Conservation (phyloP, 2,888 invertebrate species). For the Brachynemurus nebulosus region DNA sequence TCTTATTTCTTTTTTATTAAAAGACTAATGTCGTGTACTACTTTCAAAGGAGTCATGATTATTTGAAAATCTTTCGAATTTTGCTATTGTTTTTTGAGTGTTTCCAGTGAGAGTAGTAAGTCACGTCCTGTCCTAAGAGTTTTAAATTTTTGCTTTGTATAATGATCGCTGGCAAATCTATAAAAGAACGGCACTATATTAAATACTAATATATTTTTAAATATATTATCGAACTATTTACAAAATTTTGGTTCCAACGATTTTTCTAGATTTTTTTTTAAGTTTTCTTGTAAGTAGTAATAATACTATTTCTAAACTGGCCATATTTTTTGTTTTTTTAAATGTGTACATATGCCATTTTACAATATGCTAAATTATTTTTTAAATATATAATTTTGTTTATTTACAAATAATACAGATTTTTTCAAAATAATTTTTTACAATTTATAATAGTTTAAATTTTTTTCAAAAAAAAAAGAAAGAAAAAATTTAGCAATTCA, state of each 20-base stretch:
- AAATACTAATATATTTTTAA: conserved; percentile 6
- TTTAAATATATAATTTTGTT: conserved; percentile 7
- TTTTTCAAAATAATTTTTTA: conserved; percentile 28
- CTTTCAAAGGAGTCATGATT: too few species aligned
- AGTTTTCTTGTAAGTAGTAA: conserved; percentile 25
- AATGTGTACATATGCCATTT: not conserved
- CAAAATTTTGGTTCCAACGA: conserved; percentile 12
- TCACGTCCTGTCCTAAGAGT: conserved; percentile 1
- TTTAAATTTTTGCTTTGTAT: too few species aligned
- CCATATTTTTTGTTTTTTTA: conserved; percentile 31
- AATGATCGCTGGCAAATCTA: conserved; percentile 10
- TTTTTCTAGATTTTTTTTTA: conserved; percentile 3
- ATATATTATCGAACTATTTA: conserved; percentile 7
- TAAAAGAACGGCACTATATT: conserved; percentile 9
- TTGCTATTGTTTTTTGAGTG: not conserved
- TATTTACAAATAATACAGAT: conserved; percentile 33
- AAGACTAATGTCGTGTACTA: not conserved
- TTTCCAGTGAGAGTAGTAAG: not conserved
- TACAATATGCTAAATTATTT: not conserved
- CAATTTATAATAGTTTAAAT: conserved; percentile 1
- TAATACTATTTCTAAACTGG: conserved; percentile 58
- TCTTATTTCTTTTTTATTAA: not conserved
- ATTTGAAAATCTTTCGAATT: not conserved
- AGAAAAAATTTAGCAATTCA: conserved; percentile 7
- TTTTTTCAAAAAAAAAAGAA: not conserved